Percentiles rank a stretch among this genome's conserved stretches.
These are phyloP conservation scores for Jordanella pulchra DNA, from an alignment of 2,797 vertebrate species.

Conservation along the genomic window DNA sequence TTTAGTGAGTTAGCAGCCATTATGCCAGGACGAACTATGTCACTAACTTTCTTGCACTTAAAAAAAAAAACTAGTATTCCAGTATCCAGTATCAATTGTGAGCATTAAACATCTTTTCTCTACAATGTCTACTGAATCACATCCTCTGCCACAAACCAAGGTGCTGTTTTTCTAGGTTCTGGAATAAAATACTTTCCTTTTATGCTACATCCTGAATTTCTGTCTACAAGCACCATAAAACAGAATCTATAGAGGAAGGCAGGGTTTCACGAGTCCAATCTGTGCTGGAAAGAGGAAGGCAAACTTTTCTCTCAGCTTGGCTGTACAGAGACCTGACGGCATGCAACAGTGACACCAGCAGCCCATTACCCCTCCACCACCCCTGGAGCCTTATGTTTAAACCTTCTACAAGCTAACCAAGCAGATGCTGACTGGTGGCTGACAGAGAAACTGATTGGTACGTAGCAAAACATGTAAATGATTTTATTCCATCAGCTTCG, in stretches of 20 bases:
- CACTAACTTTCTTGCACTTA: background rate
- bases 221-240: background rate
- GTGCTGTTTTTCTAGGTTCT: background rate
- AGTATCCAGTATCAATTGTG: too few species aligned
- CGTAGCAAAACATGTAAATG: background rate
- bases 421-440: background rate
- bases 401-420: background rate
- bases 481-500: background rate
- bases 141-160: background rate
- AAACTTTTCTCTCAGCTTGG: background rate
- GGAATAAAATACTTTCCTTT: background rate
- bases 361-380: background rate
- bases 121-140: background rate
- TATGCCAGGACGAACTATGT: background rate
- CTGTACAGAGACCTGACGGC: background rate
- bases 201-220: too few species aligned
- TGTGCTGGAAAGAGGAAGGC: background rate
- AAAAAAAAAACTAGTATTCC: too few species aligned
- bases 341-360: background rate
- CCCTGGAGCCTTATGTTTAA: too few species aligned
- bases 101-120: background rate
- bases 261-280: background rate
- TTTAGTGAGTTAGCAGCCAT: too few species aligned
- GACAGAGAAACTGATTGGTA: background rate
- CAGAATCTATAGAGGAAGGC: background rate